Percentiles rank a stretch among this genome's conserved stretches.
Conservation (phyloP, 2,113 vertebrate species). For the Datnioides undecimradiatus region DNA sequence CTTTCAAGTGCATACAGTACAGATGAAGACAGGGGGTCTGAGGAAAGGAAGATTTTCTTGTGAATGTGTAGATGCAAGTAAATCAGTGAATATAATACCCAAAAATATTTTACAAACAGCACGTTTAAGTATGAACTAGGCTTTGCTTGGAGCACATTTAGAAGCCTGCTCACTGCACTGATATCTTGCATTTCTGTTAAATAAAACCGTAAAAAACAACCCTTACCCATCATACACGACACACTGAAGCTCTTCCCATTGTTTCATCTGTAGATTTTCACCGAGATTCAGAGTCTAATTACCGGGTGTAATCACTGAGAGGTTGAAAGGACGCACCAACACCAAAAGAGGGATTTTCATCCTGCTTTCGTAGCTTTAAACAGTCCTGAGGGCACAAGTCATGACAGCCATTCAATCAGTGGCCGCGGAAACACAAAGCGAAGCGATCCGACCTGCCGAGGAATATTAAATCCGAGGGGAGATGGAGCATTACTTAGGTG, state of each 20-base stretch:
- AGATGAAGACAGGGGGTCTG: background rate
- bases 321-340: constrained; percentile 23
- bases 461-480: constrained; percentile 2
- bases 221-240: constrained; percentile 69
- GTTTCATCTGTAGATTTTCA: constrained; percentile 42
- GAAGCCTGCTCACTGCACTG: background rate
- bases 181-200: constrained; percentile 28
- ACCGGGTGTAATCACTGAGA: constrained; percentile 15
- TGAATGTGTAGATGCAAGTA: background rate
- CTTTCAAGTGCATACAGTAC: constrained; percentile 15
- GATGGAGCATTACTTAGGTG: constrained; percentile 37
- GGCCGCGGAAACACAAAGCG: background rate
- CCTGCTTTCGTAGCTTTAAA: constrained; percentile 24
- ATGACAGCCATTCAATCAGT: constrained; percentile 60
- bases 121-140: background rate
- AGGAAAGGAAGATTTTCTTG: background rate
- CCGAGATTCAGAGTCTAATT: constrained; percentile 21
- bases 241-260: constrained; percentile 46
- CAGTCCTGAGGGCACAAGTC: constrained; percentile 62
- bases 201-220: background rate
- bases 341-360: constrained; percentile 32
- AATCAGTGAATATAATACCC: background rate
- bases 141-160: background rate
- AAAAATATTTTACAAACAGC: background rate
- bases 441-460: constrained; percentile 17